A percentile compares a stretch with the other conserved stretches of the same genome.
Conservation (phyloP, 2,797 vertebrate genomes). For the Synaphobranchus kaupii region DNA sequence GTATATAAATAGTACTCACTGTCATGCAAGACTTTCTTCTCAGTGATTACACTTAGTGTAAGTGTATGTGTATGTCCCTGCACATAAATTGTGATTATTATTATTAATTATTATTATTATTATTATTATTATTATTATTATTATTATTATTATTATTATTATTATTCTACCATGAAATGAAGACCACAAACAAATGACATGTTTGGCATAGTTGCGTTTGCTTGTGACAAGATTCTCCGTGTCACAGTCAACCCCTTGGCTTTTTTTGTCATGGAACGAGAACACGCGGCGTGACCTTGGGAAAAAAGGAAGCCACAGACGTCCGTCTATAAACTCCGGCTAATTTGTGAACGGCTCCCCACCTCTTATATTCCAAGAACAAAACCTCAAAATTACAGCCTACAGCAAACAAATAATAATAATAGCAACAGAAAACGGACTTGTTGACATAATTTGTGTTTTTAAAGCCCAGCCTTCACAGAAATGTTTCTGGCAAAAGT, state of each 20-base stretch:
- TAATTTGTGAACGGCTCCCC: slow-evolving; percentile 42
- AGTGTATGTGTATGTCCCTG: too few relatives aligned
- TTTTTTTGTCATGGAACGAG: slow-evolving; percentile 10
- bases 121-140: neutral
- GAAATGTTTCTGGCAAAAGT: neutral
- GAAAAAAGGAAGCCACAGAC: slow-evolving; percentile 35
- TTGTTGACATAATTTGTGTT: slow-evolving; percentile 12
- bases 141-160: neutral
- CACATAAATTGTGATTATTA: too few relatives aligned
- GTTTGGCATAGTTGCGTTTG: neutral
- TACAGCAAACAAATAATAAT: slow-evolving; percentile 44
- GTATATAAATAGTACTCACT: neutral
- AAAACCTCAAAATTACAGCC: slow-evolving; percentile 47
- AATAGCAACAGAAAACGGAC: slow-evolving; percentile 35
- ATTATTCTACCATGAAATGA: neutral
- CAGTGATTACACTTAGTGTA: neutral
- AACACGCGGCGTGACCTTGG: slow-evolving; percentile 26
- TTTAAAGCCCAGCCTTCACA: slow-evolving; percentile 8
- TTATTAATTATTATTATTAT: neutral
- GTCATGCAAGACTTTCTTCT: neutral
- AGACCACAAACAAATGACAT: neutral
- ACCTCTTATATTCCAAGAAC: slow-evolving; percentile 39
- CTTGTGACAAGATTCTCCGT: neutral
- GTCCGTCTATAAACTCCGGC: slow-evolving; percentile 32
- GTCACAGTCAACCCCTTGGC: neutral